Evolutionary conservation across 2,797 vertebrate species (phyloP).

Genomic region (Macroramphosus scolopax): DNA sequence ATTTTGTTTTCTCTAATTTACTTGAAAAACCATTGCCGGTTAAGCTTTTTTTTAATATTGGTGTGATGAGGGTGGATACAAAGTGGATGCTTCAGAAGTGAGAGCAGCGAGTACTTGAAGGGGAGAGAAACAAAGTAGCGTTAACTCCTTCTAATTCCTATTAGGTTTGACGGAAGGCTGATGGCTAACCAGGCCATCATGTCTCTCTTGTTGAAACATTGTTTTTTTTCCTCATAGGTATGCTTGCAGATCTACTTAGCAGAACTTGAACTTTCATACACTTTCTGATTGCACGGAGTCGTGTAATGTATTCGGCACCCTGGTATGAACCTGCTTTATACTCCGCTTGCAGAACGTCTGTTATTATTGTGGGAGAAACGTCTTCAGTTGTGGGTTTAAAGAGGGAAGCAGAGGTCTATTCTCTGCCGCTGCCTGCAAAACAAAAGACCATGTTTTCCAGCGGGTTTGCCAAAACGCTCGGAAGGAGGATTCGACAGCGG

Average conservation of each 20-base stretch:
- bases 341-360: too few relatives aligned
- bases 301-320: too few relatives aligned
- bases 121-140: constrained; percentile 60
- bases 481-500: constrained; percentile 53
- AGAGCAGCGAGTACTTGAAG: constrained; percentile 49
- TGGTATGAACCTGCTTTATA: not conserved
- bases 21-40: constrained; percentile 77
- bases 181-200: constrained; percentile 48
- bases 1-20: constrained; percentile 87
- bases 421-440: constrained; percentile 60
- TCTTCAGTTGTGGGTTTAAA: constrained; percentile 29
- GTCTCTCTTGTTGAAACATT: constrained; percentile 30
- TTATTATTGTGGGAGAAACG: too few relatives aligned
- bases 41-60: constrained; percentile 79
- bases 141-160: constrained; percentile 63
- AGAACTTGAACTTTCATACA: too few relatives aligned
- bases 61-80: constrained; percentile 65
- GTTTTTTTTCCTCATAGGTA: constrained; percentile 33
- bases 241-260: too few relatives aligned
- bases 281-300: too few relatives aligned
- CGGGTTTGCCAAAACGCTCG: constrained; percentile 55
- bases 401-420: constrained; percentile 53
- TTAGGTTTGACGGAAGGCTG: constrained; percentile 53
- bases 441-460: constrained; percentile 76
- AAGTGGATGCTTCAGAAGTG: constrained; percentile 65